Percentiles rank a stretch among this genome's conserved stretches.
phyloP scores from a whole-genome alignment of 2,797 vertebrate genomes.

The Todus mexicanus region DNA sequence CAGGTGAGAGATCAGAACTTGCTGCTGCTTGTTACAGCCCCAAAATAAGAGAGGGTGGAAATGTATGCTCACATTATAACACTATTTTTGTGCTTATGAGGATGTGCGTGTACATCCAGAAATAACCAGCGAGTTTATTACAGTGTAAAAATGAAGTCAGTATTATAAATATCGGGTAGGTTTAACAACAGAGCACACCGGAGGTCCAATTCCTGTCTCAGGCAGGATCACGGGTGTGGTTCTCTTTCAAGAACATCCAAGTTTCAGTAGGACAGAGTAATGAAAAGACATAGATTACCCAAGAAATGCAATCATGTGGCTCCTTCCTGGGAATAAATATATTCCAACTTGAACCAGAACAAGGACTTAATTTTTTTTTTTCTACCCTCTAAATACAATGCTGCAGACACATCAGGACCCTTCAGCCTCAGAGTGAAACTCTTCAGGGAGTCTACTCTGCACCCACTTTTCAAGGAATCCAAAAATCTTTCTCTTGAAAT shows the following conservation, averaged over 20 bases:
- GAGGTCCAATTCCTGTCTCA: not conserved
- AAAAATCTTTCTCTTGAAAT: not conserved
- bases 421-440: not conserved
- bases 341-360: not conserved
- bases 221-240: not conserved
- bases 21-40: not conserved
- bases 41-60: not conserved
- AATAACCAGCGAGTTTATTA: not conserved
- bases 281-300: not conserved
- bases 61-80: rapidly evolving
- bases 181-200: not conserved
- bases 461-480: not conserved
- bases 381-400: rapidly evolving
- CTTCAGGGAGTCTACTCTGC: not conserved
- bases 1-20: slow-evolving; percentile 10
- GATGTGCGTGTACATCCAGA: not conserved
- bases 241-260: not conserved
- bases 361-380: not conserved
- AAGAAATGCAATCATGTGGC: not conserved
- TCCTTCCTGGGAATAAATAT: not conserved
- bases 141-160: not conserved
- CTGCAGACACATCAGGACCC: not conserved
- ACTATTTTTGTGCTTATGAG: not conserved
- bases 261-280: not conserved
- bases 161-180: not conserved